phyloP scores from a whole-genome alignment of 2,888 invertebrate genomes.

The Pristionchus fissidentatus region DNA sequence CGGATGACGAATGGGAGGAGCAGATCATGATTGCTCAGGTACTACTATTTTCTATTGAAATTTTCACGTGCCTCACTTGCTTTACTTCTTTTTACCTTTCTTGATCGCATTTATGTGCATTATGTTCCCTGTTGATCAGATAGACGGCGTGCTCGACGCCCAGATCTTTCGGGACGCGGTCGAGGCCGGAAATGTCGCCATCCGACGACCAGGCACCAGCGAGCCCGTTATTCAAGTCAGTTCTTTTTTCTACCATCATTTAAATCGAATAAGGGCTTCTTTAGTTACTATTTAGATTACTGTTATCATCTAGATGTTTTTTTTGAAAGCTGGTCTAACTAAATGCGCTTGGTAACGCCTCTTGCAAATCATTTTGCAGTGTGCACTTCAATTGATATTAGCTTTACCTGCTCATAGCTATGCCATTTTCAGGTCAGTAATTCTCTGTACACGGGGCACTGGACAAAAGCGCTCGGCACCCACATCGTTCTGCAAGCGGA shows the following conservation, averaged over 20 bases:
- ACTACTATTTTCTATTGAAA: not conserved
- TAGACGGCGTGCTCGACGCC: conserved; percentile 70
- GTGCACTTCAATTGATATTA: not conserved
- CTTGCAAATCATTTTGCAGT: conserved; percentile 3
- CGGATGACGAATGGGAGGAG: conserved; percentile 67
- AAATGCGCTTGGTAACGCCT: no score
- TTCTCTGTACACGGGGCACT: conserved; percentile 65
- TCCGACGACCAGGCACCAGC: conserved; percentile 57
- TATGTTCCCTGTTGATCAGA: conserved; percentile 50
- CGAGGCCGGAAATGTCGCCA: conserved; percentile 51
- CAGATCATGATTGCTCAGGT: conserved; percentile 62
- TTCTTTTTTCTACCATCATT: not conserved
- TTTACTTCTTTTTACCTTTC: not conserved
- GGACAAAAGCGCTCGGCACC: conserved; percentile 65
- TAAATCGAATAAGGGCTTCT: not conserved
- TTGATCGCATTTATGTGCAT: no score
- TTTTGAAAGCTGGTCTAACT: no score
- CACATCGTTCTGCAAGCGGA: conserved; percentile 62
- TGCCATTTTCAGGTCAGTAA: conserved; percentile 58
- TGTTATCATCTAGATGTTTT: no score
- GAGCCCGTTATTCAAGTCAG: conserved; percentile 65
- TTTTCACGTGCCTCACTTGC: not conserved
- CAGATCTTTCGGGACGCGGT: conserved; percentile 61
- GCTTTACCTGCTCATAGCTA: no score
- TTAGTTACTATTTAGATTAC: not conserved